These are phyloP conservation scores for Cephalotes varians DNA, from an alignment of 2,888 invertebrate species.

Conservation along the genomic window DNA sequence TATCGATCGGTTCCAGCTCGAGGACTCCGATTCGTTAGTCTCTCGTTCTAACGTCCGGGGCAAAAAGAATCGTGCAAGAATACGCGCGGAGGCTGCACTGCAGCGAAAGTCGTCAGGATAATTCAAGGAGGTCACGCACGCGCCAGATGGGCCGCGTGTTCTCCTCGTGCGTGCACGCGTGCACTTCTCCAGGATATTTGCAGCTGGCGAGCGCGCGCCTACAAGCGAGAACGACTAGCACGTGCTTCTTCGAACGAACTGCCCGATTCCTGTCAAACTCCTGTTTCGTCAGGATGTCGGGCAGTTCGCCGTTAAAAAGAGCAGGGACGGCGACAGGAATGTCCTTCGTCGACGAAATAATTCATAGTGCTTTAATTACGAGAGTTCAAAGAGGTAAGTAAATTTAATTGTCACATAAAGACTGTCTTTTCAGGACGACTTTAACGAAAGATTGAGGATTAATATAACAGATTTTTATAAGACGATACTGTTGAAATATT, in stretches of 20 bases:
- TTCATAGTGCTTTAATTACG: not conserved
- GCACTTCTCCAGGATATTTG: conserved; percentile 68
- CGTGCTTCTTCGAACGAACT: conserved; percentile 59
- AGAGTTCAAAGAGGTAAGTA: not conserved
- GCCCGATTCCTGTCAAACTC: conserved; percentile 31
- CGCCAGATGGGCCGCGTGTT: conserved; percentile 83
- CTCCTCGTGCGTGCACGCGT: conserved; percentile 60
- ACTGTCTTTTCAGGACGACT: not conserved
- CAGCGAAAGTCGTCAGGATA: conserved; percentile 73
- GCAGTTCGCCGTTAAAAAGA: not conserved
- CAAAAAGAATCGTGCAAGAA: not conserved
- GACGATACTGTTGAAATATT: too few species aligned
- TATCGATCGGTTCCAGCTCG: conserved; percentile 18
- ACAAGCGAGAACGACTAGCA: conserved; percentile 58
- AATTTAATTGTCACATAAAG: not conserved
- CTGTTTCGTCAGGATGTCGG: conserved; percentile 22
- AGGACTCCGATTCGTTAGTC: not conserved
- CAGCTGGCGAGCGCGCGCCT: conserved; percentile 75
- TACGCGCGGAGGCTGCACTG: conserved; percentile 38
- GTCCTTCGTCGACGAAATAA: not conserved
- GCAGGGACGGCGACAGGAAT: not conserved
- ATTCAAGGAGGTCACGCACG: conserved; percentile 85
- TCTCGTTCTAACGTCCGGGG: not conserved
- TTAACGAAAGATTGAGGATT: not conserved
- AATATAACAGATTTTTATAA: not conserved